A percentile compares a stretch with the other conserved stretches of the same genome.
phyloP scores from a whole-genome alignment of 2,888 invertebrate genomes.

The Baronia brevicornis region DNA sequence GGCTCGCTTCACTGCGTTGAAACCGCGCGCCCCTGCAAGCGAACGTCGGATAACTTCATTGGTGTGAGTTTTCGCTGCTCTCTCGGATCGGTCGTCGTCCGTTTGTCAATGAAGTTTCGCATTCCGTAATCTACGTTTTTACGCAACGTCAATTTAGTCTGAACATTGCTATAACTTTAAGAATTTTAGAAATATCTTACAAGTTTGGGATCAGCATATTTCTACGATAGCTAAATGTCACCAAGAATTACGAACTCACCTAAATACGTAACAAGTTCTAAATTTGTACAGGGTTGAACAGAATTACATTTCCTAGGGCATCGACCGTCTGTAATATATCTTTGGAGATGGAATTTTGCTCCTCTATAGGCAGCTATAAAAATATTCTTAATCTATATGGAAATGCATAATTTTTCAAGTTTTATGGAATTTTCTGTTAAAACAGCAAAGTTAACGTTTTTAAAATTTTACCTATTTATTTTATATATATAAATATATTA shows the following conservation, averaged over 20 bases:
- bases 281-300: slow-evolving; percentile 40
- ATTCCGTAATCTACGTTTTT: slow-evolving; percentile 62
- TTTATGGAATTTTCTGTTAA: not conserved
- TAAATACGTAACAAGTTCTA: slow-evolving; percentile 31
- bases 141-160: slow-evolving; percentile 53
- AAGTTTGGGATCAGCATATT: too few species aligned
- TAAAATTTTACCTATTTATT: too few species aligned
- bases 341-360: slow-evolving; percentile 4
- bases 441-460: too few species aligned
- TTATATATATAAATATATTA: too few species aligned
- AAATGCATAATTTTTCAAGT: not conserved
- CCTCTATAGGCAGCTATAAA: not conserved
- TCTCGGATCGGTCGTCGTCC: slow-evolving; percentile 48
- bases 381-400: not conserved
- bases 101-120: slow-evolving; percentile 63
- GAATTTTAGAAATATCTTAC: too few species aligned
- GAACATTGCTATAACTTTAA: too few species aligned
- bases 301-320: slow-evolving; percentile 50
- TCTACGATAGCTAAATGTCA: too few species aligned
- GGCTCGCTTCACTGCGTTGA: slow-evolving; percentile 49
- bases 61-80: slow-evolving; percentile 38
- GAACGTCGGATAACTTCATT: slow-evolving; percentile 50
- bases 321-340: slow-evolving; percentile 35
- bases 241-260: slow-evolving; percentile 16
- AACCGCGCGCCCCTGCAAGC: slow-evolving; percentile 46